Evolutionary conservation across 2,888 invertebrate genomes (phyloP).

Genomic region (Gibbula magus): DNA sequence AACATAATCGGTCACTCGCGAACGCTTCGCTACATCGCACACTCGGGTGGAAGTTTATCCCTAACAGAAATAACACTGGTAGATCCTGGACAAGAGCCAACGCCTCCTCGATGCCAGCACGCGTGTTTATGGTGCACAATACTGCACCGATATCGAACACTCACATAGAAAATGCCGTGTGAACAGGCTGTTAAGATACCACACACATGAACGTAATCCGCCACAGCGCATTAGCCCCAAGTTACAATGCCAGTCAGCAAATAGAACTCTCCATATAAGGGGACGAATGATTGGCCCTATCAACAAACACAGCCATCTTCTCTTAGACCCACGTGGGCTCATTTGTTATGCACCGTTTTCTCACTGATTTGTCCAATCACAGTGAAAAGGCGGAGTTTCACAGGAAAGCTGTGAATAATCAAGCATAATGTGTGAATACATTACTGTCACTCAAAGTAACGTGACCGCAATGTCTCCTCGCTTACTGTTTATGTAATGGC

Average conservation of each 20-base stretch:
- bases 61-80: neutral
- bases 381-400: constrained; percentile 1
- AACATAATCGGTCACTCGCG: constrained; percentile 16
- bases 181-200: constrained; percentile 31
- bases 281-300: constrained; percentile 38
- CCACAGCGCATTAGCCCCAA: constrained; percentile 22
- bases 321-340: constrained; percentile 28
- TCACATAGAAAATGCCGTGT: constrained; percentile 16
- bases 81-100: neutral
- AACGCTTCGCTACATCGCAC: neutral
- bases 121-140: constrained; percentile 19
- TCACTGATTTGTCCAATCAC: constrained; percentile 24
- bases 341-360: constrained; percentile 22
- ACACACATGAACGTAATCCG: constrained; percentile 32
- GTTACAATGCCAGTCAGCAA: constrained; percentile 32
- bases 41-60: neutral
- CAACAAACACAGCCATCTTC: constrained; percentile 32
- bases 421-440: constrained; percentile 34
- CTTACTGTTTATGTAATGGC: neutral
- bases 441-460: constrained; percentile 35
- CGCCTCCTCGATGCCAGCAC: neutral
- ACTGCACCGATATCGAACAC: constrained; percentile 12
- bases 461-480: neutral
- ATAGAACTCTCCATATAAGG: constrained; percentile 32
- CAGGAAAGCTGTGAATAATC: constrained; percentile 1